Base-by-base conservation (phyloP, 2,888 invertebrate genomes). In the Lucinisca nassula region DNA sequence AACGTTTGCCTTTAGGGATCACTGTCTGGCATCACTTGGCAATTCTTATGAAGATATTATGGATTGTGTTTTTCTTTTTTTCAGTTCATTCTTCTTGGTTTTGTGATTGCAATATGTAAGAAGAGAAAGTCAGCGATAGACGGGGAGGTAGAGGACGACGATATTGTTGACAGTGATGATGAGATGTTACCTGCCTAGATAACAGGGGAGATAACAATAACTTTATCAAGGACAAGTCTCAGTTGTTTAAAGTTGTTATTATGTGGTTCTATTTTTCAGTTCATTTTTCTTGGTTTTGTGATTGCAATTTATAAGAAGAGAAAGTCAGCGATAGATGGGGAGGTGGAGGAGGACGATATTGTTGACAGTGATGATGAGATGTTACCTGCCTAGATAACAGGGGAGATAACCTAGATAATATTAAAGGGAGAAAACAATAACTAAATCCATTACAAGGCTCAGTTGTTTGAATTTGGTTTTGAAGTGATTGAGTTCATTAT, bases 161-260 rank as follows among this genome's bases (percentile, higher is more conserved):
- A 96, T 86, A 94, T 95, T 91, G 94, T 94, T 30, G 95, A 95
- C 78, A 95, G 95, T 91, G 95, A 95, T 89, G 95, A 94, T 55
- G n/a, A n/a, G n/a, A 80, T 94, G 76, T 79, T 94, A n/a, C 72
- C 80, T 32, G 92, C 92, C 32, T 93, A 89, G 89, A 30, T 24
- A n/a, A n/a, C n/a, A n/a, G n/a, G n/a, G n/a, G n/a, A n/a, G n/a
- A n/a, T n/a, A n/a, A n/a, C n/a, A n/a, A n/a, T n/a, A n/a, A n/a
- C n/a, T n/a, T n/a, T n/a, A n/a, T n/a, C n/a, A n/a, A n/a, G n/a
- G n/a, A n/a, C n/a, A n/a, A n/a, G n/a, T n/a, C n/a, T n/a, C n/a
- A n/a, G n/a, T n/a, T n/a, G n/a, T n/a, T n/a, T n/a, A n/a, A n/a
- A n/a, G n/a, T n/a, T n/a, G n/a, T n/a, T n/a, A n/a, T n/a, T n/a